These are phyloP conservation scores for Lepus oiostolus DNA, from an alignment of 2,797 vertebrate species.

Conservation along the genomic window DNA sequence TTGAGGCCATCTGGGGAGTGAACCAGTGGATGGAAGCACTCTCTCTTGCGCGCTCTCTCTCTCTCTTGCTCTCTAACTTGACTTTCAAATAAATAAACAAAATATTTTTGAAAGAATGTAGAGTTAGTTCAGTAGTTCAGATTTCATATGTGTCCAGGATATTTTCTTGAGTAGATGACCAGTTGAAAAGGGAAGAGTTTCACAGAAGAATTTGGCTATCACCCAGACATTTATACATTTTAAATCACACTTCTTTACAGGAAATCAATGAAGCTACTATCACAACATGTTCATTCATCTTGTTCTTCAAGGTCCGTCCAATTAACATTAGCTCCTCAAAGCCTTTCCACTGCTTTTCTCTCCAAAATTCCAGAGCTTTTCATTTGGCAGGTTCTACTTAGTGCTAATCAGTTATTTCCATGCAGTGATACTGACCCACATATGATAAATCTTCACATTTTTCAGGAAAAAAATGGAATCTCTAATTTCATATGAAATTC, in stretches of 20 bases:
- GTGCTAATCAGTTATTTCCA: neutral
- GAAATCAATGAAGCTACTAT: constrained; percentile 11
- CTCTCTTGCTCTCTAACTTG: too few relatives aligned
- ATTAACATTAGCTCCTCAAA: neutral
- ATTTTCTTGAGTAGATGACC: neutral
- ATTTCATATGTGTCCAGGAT: neutral
- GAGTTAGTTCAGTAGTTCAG: neutral
- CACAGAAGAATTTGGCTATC: neutral
- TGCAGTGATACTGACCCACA: neutral
- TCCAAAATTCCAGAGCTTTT: neutral
- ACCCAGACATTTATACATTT: neutral
- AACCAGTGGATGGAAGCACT: too few relatives aligned
- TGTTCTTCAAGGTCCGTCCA: neutral
- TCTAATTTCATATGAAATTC: constrained; percentile 14
- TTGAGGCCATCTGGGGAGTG: too few relatives aligned
- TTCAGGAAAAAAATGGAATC: constrained; percentile 6
- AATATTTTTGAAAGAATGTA: neutral
- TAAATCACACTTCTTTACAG: neutral
- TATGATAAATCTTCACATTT: neutral
- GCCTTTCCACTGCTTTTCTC: neutral
- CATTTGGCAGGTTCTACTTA: neutral
- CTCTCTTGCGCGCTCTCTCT: too few relatives aligned
- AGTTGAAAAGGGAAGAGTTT: neutral
- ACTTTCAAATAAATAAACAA: too few relatives aligned
- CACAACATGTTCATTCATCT: neutral